Evolutionary conservation across 2,888 invertebrate species (phyloP).

Genomic region (Himalopsyche anomala): DNA sequence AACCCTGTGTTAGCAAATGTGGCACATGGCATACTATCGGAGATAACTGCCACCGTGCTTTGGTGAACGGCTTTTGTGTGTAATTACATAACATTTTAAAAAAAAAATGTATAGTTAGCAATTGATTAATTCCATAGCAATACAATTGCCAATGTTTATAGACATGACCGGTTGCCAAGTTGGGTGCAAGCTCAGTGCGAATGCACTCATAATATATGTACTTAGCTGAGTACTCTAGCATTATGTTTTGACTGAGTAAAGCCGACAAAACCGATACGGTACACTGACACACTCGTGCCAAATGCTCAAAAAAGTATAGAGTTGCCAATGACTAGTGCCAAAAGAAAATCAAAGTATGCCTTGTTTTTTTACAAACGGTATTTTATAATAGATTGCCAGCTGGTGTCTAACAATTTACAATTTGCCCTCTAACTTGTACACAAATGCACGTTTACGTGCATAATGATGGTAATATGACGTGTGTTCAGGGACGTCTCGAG

Average conservation of each 20-base stretch:
- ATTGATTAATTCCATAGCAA: not conserved
- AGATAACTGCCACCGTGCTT: too few relatives aligned
- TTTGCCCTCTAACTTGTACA: too few relatives aligned
- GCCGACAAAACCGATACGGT: not conserved
- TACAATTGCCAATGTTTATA: not conserved
- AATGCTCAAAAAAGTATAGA: not conserved
- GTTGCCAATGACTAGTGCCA: not conserved
- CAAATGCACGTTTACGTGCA: too few relatives aligned
- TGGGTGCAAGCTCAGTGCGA: slow-evolving; percentile 55
- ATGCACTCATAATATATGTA: slow-evolving; percentile 44
- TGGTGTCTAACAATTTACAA: too few relatives aligned
- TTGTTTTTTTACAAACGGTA: too few relatives aligned
- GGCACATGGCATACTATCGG: too few relatives aligned
- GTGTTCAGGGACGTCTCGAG: too few relatives aligned
- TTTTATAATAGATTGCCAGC: too few relatives aligned
- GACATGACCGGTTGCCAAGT: not conserved
- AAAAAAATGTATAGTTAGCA: not conserved
- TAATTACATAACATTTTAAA: too few relatives aligned
- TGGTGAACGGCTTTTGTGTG: too few relatives aligned
- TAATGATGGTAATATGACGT: too few relatives aligned
- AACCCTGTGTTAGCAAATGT: too few relatives aligned
- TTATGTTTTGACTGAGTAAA: not conserved
- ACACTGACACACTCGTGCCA: not conserved
- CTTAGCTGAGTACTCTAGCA: not conserved
- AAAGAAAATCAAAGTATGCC: not conserved